phyloP scores from a whole-genome alignment of 64 coral and sea anemone genomes.

The Anthopleura sola region DNA sequence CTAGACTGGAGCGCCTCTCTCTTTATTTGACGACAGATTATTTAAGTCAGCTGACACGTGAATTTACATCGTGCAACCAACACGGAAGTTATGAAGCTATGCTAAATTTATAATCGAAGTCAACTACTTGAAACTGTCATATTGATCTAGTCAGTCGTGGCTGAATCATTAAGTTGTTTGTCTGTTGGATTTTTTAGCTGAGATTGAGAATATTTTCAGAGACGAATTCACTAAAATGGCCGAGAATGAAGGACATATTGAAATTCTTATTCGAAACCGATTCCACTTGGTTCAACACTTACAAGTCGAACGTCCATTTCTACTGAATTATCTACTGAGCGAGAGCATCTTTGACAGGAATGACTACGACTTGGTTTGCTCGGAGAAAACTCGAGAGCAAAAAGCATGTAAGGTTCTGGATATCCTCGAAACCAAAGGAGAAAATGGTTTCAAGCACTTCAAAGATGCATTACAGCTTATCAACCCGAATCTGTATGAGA shows the following conservation, averaged over 20 bases:
- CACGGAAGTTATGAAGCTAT: background rate
- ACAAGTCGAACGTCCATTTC: slow-evolving; percentile 43
- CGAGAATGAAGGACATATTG: background rate
- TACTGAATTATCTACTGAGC: slow-evolving; percentile 55
- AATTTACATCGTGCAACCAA: background rate
- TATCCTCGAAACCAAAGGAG: slow-evolving; percentile 39
- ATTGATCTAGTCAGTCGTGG: background rate
- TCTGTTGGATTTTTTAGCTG: background rate
- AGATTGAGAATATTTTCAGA: too few relatives aligned
- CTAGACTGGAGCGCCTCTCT: background rate
- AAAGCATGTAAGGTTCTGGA: slow-evolving; percentile 49
- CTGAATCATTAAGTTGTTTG: too few relatives aligned
- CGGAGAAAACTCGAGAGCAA: slow-evolving; percentile 50
- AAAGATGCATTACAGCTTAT: slow-evolving; percentile 54
- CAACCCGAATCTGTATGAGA: slow-evolving; percentile 56
- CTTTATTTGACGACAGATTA: background rate
- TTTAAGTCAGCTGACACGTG: background rate
- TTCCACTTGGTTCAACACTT: slow-evolving; percentile 49
- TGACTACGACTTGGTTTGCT: slow-evolving; percentile 52
- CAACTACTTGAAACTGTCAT: background rate
- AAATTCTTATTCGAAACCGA: slow-evolving; percentile 39
- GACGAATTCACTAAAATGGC: too few relatives aligned
- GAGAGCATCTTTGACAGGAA: slow-evolving; percentile 42
- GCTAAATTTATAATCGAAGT: background rate
- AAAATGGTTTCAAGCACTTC: slow-evolving; percentile 43